Conservation (phyloP, 2,888 invertebrate genomes). For the Tetanocera ferruginea region DNA sequence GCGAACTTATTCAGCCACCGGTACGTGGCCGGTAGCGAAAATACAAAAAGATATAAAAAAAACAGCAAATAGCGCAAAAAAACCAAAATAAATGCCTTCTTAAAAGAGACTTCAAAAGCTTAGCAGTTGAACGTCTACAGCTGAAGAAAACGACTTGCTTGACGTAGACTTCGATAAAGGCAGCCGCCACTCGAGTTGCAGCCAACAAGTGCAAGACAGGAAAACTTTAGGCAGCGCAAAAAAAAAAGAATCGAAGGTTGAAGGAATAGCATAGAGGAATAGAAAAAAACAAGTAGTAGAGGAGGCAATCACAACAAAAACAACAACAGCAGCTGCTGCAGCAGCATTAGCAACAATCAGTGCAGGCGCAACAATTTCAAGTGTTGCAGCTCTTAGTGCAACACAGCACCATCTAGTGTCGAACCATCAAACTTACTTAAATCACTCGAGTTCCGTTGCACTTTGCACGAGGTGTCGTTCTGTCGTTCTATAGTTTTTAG, state of each 20-base stretch:
- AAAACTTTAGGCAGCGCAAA: neutral
- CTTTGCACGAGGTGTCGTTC: neutral
- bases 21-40: neutral
- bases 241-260: neutral
- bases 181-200: neutral
- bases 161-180: neutral
- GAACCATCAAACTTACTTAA: slow-evolving; percentile 9
- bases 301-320: neutral
- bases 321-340: neutral
- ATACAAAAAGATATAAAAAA: neutral
- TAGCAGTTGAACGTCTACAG: too few species aligned
- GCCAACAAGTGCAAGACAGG: neutral
- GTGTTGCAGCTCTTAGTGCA: neutral
- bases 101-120: neutral
- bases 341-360: neutral
- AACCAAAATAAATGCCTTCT: neutral
- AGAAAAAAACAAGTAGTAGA: neutral
- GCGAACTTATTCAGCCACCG: neutral
- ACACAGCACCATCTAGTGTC: neutral
- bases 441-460: slow-evolving; percentile 2
- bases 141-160: neutral
- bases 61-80: neutral
- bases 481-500: neutral
- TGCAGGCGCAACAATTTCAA: slow-evolving; percentile 4
- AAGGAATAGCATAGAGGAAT: neutral